These are phyloP conservation scores for Paratrypauchen microcephalus DNA, from an alignment of 2,797 vertebrate species.

Conservation along the genomic window DNA sequence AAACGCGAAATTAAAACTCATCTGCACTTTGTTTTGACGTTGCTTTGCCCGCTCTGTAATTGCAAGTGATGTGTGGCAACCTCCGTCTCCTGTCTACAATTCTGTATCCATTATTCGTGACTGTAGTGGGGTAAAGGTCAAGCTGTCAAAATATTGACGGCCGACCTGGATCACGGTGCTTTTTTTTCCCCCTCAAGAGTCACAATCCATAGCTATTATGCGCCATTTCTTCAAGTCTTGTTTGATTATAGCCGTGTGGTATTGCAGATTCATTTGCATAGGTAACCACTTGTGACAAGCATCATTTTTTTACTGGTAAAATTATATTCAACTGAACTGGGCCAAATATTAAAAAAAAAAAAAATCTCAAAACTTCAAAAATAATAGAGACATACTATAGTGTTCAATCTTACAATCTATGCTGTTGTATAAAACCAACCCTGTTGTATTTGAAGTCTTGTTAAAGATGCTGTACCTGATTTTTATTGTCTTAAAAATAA, in stretches of 20 bases:
- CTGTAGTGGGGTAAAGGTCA: constrained; percentile 51
- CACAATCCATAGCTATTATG: constrained; percentile 51
- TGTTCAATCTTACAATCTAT: not conserved
- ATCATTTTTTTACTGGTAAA: constrained; percentile 23
- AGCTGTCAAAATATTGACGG: constrained; percentile 70
- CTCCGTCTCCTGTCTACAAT: constrained; percentile 9
- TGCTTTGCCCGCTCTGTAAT: constrained; percentile 7
- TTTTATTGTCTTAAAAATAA: no score
- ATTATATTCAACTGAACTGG: not conserved
- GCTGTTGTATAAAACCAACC: not conserved
- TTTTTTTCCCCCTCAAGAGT: constrained; percentile 17
- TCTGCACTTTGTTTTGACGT: constrained; percentile 11
- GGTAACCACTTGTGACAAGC: constrained; percentile 11
- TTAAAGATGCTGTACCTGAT: no score
- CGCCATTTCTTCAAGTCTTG: constrained; percentile 53
- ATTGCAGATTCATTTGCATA: constrained; percentile 40
- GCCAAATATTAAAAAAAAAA: not conserved
- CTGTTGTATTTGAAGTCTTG: no score
- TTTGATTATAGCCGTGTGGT: constrained; percentile 41
- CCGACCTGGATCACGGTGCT: constrained; percentile 31
- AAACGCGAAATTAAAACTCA: constrained; percentile 20
- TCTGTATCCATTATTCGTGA: constrained; percentile 49
- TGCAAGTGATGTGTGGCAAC: constrained; percentile 22
- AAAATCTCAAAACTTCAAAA: not conserved
- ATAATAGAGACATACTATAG: not conserved